Evolutionary conservation across 2,113 vertebrate species (phyloP), one percentile per base, ranked within the genome.

Genomic region (Catharus minimus): DNA sequence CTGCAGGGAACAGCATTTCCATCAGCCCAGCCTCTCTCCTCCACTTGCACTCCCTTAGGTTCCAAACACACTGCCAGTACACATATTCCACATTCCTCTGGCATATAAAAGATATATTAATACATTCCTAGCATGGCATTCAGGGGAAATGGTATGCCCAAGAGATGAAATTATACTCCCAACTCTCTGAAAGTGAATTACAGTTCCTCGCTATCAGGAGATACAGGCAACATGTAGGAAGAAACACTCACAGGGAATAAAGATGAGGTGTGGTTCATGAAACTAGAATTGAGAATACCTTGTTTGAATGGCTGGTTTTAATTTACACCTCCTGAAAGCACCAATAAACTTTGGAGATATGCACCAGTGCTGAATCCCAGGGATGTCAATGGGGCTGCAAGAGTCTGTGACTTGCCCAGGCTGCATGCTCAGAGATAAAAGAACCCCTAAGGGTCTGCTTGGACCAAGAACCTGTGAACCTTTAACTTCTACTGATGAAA

Each of bases 81-180:
- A 73, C 80, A 71, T 92, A 95, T 95, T 96, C 94, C 83, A 93
- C 86, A 88, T 96, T 92, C 95, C 92, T 96, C 92, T 89, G 89
- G 94, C 82, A 83, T 95, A 95, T 90, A 95, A 88, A 71, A 85
- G 88, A 67, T 27, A 94, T 96, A 97, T 95, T 94, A 96, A 96
- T 97, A 96, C 94, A 97, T 97, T 97, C 95, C 94, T 96, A 89
- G 69, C 82, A 75, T 86, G 83, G 88, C 82, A 94, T 81, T 88
- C n/a, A 26, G 84, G 72, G 27, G 30, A 24, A 84, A 44, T 65
- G 88, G 57, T 9, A 88, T 83, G 66, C 77, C 91, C 52, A 61
- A 38, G 58, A 87, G 57, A 93, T 30, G 50, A 72, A 95, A 77
- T 73, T 72, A 38, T 75, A 72, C 43, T 92, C 69, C 72, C 55